These are phyloP conservation scores for Varanus komodoensis DNA, from an alignment of 2,113 vertebrate species.

Conservation along the genomic window DNA sequence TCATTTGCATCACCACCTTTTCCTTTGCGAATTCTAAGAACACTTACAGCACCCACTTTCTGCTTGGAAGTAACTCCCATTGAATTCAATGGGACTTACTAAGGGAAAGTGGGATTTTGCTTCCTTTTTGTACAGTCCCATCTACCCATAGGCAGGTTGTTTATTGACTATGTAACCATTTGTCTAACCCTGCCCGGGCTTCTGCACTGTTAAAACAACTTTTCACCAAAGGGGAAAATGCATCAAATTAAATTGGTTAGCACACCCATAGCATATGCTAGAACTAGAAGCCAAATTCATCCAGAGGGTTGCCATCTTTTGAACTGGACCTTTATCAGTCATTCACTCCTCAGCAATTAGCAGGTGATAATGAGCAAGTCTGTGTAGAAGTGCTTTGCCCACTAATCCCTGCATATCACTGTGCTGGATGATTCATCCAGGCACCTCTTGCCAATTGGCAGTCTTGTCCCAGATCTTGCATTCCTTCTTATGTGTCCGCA, in stretches of 20 bases:
- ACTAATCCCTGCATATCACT: background rate
- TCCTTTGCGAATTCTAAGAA: too few species aligned
- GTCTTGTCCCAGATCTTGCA: background rate
- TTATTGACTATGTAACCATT: background rate
- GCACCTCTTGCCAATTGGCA: background rate
- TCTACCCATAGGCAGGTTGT: background rate
- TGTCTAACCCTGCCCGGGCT: background rate
- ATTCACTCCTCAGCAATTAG: background rate
- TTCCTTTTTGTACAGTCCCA: background rate
- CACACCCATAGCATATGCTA: background rate
- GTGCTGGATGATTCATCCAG: background rate
- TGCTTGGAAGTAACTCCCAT: too few species aligned
- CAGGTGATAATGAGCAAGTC: background rate
- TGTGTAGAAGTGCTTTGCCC: background rate
- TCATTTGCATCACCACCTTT: too few species aligned
- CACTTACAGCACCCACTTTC: too few species aligned
- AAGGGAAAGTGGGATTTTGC: too few species aligned
- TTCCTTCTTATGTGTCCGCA: background rate
- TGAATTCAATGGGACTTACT: too few species aligned
- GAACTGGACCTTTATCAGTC: background rate
- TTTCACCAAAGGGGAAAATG: background rate
- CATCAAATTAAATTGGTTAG: background rate
- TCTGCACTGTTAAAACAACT: slow-evolving; percentile 6
- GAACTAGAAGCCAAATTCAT: background rate
- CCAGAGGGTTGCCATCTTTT: background rate